Base-by-base conservation (phyloP, 2,113 vertebrate species). In the Bolborhynchus lineola region DNA sequence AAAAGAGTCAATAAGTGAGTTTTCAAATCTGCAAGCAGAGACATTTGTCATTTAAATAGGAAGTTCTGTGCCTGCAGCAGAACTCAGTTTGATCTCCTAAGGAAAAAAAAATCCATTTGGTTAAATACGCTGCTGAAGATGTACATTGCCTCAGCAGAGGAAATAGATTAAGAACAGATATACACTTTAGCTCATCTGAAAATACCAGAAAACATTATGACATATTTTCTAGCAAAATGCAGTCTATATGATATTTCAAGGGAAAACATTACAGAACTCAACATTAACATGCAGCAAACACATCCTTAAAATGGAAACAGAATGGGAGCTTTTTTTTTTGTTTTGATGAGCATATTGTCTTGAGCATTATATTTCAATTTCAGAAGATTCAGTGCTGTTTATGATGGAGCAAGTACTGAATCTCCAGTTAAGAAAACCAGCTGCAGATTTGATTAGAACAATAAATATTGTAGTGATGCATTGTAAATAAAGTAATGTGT, bases 21-120 rank as follows among this genome's bases (percentile, higher is more conserved):
- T 97, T 92, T 97, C 92, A 90, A 79, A 95, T 93, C 82, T 93
- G 92, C 87, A 94, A 97, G 80, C 50, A 57, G 82, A 91, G 92
- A 97, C 92, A 96, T 98, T 98, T 98, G 97, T 98, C 98, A 98
- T 96, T 90, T 71, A 92, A 98, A 98, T 95, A 97, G 94, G 96
- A 97, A 97, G 95, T 95, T 95, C 79, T 86, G 49, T 91, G 97
- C 97, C 97, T 97, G 96, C 75, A 93, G 98, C 97, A 97, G 95
- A 97, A 93, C 96, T 80, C 91, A 95, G 96, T 96, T 92, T 95
- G 94, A 98, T 97, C 90, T 87, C 94, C 95, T 97, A 91, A 88
- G 53, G 70, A 49, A 90, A 97, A 97, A 97, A 95, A 97, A 97
- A 95, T 88, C 95, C 96, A 97, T 98, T 98, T 98, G 95, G 95